Conservation (phyloP, 2,797 vertebrate species). For the Podargus strigoides region DNA sequence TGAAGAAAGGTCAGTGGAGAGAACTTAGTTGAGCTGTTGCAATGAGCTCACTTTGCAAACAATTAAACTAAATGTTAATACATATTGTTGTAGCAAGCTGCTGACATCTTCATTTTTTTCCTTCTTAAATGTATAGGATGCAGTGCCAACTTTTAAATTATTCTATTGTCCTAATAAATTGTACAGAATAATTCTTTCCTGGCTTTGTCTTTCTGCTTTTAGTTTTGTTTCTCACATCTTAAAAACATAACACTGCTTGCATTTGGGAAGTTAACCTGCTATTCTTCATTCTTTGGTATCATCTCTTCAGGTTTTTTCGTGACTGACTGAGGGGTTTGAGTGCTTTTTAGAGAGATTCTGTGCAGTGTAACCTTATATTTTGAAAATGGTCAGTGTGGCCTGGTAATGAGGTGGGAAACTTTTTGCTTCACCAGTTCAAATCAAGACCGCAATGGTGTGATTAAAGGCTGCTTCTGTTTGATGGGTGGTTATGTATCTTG, state of each 20-base stretch:
- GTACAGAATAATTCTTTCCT: not conserved
- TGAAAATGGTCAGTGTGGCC: not conserved
- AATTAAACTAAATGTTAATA: not conserved
- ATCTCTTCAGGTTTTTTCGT: not conserved
- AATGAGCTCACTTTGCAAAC: not conserved
- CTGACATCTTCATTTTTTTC: not conserved
- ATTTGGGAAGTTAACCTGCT: not conserved
- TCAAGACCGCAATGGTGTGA: not conserved
- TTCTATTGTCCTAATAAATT: not conserved
- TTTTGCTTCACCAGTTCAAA: not conserved
- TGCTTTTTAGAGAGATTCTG: not conserved
- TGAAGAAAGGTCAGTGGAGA: not conserved
- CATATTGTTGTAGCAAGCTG: not conserved
- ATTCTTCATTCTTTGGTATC: not conserved
- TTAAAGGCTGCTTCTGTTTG: slow-evolving; percentile 27
- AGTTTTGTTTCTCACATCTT: not conserved
- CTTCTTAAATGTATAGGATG: not conserved
- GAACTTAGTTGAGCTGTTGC: not conserved
- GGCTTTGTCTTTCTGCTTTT: not conserved
- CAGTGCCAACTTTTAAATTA: not conserved
- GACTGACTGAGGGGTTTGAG: not conserved
- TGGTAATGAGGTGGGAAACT: not conserved
- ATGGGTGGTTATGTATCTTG: not conserved
- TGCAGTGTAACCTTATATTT: not conserved
- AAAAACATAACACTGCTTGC: not conserved